Conservation (phyloP, 2,888 invertebrate species). For the Tineola bisselliella region DNA sequence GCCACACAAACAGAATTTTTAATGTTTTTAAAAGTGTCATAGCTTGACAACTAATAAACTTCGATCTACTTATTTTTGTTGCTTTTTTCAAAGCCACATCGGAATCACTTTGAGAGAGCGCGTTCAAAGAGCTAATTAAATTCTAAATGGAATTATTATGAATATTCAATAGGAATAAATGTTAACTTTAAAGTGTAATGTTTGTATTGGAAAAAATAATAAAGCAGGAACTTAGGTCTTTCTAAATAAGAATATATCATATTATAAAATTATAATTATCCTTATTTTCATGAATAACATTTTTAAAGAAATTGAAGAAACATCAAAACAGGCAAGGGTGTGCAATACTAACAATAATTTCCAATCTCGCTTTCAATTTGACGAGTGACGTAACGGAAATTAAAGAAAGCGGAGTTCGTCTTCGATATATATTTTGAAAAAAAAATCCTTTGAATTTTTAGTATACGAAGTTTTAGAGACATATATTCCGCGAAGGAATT, state of each 20-base stretch:
- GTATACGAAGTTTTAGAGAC: background rate
- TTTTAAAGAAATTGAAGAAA: background rate
- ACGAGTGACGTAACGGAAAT: conserved; percentile 66
- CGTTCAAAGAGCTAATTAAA: background rate
- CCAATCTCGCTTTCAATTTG: conserved; percentile 56
- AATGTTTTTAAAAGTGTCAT: background rate
- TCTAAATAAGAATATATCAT: too few relatives aligned
- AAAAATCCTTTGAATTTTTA: conserved; percentile 6
- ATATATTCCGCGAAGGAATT: too few relatives aligned
- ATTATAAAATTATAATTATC: too few relatives aligned
- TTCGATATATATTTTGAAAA: conserved; percentile 30
- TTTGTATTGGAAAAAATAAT: too few relatives aligned
- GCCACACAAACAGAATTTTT: background rate
- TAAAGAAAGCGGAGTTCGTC: conserved; percentile 50
- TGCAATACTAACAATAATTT: conserved; percentile 49
- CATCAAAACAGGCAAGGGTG: conserved; percentile 18
- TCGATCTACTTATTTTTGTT: background rate
- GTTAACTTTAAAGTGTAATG: background rate
- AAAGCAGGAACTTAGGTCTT: too few relatives aligned
- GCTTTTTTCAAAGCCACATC: background rate
- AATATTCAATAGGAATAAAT: background rate
- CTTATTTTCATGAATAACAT: too few relatives aligned
- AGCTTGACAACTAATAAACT: background rate
- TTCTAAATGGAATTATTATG: background rate
- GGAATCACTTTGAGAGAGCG: background rate